Base-by-base conservation (phyloP, 2,888 invertebrate species). In the Mesorhabditis spiculigera region DNA sequence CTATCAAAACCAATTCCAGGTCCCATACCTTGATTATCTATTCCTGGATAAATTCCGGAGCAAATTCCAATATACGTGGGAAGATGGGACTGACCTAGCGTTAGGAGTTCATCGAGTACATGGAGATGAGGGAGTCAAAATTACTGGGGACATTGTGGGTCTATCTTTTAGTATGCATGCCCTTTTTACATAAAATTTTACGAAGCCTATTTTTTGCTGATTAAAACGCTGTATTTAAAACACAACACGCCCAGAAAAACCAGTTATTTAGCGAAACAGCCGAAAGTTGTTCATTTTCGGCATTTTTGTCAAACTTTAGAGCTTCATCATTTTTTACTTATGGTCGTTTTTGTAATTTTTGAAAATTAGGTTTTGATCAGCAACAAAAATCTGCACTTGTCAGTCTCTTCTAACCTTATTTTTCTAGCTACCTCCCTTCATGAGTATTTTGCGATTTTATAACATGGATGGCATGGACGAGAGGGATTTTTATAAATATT, bases 391-490 rank as follows among this genome's bases (percentile, higher is more conserved):
- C 28, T 28, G 28, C 28, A 28, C 28, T 28, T 28, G 28, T 28
- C 28, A 28, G 28, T 28, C 28, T 28, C 28, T 28, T 28, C 28
- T 28, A 28, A 28, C 28, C 28, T 28, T 13, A 50, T 50, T 10
- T 50, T 50, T 50, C n/a, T 13, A 50, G 58, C 3, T 50, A 13
- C 58, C 58, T n/a, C 10, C 58, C n/a, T n/a, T 13, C 58, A 50
- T n/a, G n/a, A n/a, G n/a, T 50, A 10, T 50, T 50, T n/a, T 50
- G 8, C 58, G 58, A 13, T 50, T 50, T 3, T 50, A 50, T n/a
- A 50, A 50, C 58, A 50, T 50, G 58, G n/a, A 50, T 50, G 58
- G 58, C 8, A n/a, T 50, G 8, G 58, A 50, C n/a, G 58, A 50
- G 58, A n/a, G n/a, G 58, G n/a, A 28, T 28, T 28, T 28, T 28